phyloP scores from a whole-genome alignment of 2,888 invertebrate genomes.

The Stramonita haemastoma region DNA sequence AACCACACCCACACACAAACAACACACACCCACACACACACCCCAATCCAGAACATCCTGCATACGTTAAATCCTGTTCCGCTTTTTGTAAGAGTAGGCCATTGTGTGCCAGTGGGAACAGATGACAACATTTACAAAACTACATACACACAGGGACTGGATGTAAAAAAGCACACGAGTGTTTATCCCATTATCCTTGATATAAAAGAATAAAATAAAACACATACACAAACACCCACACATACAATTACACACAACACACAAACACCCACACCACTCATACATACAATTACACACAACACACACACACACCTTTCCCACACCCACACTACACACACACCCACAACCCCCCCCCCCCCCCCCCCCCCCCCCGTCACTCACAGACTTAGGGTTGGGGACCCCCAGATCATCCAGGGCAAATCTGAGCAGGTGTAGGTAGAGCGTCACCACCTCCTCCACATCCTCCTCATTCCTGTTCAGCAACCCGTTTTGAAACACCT shows the following conservation, averaged over 20 bases:
- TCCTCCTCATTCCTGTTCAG: slow-evolving; percentile 86
- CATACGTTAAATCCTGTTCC: too few species aligned
- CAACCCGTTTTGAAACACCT: slow-evolving; percentile 90
- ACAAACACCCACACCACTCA: background rate
- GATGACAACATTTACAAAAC: too few species aligned
- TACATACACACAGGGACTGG: too few species aligned
- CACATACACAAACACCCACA: background rate
- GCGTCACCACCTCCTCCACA: slow-evolving; percentile 88
- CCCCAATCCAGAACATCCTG: background rate
- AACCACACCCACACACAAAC: background rate
- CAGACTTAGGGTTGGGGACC: slow-evolving; percentile 81
- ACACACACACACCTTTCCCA: background rate
- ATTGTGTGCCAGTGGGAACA: too few species aligned
- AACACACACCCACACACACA: background rate
- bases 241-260: background rate
- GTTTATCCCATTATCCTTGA: too few species aligned
- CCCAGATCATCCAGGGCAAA: slow-evolving; percentile 91
- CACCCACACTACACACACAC: background rate
- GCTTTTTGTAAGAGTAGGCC: too few species aligned
- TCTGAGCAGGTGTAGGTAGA: slow-evolving; percentile 92
- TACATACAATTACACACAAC: background rate
- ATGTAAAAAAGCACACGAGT: too few species aligned
- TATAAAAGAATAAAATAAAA: background rate
- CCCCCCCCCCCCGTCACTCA: slow-evolving; percentile 46
- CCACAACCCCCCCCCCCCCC: background rate